A percentile compares a stretch with the other conserved stretches of the same genome.
These are phyloP conservation scores for Cynocephalus volans DNA, from an alignment of 2,113 vertebrate species.

Conservation along the genomic window DNA sequence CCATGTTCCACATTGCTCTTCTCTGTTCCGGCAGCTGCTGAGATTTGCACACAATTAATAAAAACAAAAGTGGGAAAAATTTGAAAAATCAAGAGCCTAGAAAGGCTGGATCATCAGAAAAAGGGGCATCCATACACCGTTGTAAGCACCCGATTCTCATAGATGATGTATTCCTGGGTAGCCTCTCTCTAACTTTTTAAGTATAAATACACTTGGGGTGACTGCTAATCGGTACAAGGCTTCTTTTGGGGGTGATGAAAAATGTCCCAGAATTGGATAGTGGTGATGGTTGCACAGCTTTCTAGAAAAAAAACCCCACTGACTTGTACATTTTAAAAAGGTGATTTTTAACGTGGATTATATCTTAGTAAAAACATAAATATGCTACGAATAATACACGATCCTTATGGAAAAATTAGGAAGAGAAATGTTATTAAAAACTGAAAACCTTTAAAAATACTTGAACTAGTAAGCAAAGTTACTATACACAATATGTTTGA, in stretches of 20 bases:
- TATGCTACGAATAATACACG: neutral
- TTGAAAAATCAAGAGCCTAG: neutral
- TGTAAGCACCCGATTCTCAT: neutral
- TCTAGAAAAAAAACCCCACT: neutral
- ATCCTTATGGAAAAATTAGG: slow-evolving; percentile 42
- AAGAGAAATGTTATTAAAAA: slow-evolving; percentile 3
- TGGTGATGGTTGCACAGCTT: neutral
- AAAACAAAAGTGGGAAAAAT: neutral
- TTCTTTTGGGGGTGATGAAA: neutral
- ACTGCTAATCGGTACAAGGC: neutral
- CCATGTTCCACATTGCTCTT: neutral
- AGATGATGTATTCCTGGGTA: neutral
- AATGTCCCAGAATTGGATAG: slow-evolving; percentile 13
- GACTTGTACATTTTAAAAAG: neutral
- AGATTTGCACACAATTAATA: neutral
- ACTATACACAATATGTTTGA: neutral
- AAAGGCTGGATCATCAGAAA: neutral
- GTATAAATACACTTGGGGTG: neutral
- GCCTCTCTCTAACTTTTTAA: slow-evolving; percentile 10
- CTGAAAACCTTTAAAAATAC: slow-evolving; percentile 14
- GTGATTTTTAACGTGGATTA: neutral
- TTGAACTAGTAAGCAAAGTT: neutral
- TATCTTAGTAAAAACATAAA: slow-evolving; percentile 31
- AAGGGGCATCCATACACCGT: neutral
- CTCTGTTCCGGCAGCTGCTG: neutral